Evolutionary conservation across 1,140 invertebrate genomes (phyloP).

Genomic region (Drosophila pallidifrons): DNA sequence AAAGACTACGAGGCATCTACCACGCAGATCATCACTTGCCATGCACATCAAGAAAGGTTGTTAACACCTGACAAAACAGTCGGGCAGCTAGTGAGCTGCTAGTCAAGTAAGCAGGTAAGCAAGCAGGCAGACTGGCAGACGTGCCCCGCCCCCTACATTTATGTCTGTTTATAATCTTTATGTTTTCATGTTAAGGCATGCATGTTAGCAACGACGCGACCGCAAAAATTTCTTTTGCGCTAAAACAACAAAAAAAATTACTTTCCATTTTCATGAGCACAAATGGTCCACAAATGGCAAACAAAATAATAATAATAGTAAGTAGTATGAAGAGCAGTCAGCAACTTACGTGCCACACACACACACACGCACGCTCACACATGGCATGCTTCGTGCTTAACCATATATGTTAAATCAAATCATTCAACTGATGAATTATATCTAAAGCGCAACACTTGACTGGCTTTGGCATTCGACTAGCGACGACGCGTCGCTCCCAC

Average conservation of each 20-base stretch:
- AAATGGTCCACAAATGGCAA: constrained; percentile 64
- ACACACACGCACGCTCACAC: too few relatives aligned
- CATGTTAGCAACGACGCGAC: constrained; percentile 67
- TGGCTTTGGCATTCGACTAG: constrained; percentile 46
- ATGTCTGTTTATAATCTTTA: constrained; percentile 47
- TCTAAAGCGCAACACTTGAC: constrained; percentile 78
- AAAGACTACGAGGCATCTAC: constrained; percentile 22
- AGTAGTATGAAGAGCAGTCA: constrained; percentile 4
- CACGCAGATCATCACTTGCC: constrained; percentile 34
- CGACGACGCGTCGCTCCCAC: constrained; percentile 11
- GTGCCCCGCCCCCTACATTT: constrained; percentile 9
- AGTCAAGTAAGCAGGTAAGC: constrained; percentile 6
- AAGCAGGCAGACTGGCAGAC: constrained; percentile 12
- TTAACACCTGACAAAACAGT: constrained; percentile 39
- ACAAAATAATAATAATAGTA: constrained; percentile 38
- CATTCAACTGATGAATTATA: constrained; percentile 80
- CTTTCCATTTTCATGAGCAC: constrained; percentile 77
- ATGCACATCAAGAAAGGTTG: constrained; percentile 37
- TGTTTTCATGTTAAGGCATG: constrained; percentile 75
- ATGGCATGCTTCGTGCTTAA: constrained; percentile 65
- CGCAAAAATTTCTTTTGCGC: constrained; percentile 73
- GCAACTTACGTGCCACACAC: constrained; percentile 29
- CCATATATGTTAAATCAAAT: constrained; percentile 82
- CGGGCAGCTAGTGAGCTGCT: constrained; percentile 8
- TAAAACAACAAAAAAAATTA: constrained; percentile 64